Conservation (phyloP, 2,888 invertebrate species). For the Troglohyphantes excavatus region DNA sequence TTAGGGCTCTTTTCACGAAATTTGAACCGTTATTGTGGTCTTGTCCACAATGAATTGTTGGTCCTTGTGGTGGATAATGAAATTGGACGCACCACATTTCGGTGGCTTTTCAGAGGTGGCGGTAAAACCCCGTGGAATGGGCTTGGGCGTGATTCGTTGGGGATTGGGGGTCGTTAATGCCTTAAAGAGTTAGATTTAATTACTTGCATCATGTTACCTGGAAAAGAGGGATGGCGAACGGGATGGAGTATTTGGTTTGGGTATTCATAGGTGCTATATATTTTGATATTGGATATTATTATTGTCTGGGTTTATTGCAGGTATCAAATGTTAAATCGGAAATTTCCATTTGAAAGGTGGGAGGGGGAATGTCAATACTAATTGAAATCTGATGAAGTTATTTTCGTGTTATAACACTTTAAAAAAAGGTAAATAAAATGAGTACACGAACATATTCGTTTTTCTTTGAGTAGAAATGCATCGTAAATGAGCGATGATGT, state of each 20-base stretch:
- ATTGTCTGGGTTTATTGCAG: background rate
- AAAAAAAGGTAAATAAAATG: too few relatives aligned
- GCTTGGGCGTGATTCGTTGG: background rate
- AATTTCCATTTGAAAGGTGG: too few relatives aligned
- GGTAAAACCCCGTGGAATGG: background rate
- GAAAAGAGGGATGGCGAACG: too few relatives aligned
- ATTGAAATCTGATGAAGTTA: too few relatives aligned
- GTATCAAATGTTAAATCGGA: too few relatives aligned
- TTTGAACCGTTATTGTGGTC: conserved; percentile 1
- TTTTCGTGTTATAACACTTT: too few relatives aligned
- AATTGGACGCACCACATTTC: background rate
- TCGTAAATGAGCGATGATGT: too few relatives aligned
- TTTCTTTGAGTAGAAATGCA: too few relatives aligned
- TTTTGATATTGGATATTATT: background rate
- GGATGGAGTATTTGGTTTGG: too few relatives aligned
- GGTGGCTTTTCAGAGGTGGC: background rate
- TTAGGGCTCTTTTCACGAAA: background rate
- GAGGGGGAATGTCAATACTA: too few relatives aligned
- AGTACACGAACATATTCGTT: too few relatives aligned
- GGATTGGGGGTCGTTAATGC: background rate
- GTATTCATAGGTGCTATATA: background rate
- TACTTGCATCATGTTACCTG: too few relatives aligned
- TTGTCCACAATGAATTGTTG: conserved; percentile 8
- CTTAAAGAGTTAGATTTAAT: background rate
- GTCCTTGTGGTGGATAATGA: background rate